Conservation (phyloP, 2,888 invertebrate genomes). For the Stictocephala bisonia region DNA sequence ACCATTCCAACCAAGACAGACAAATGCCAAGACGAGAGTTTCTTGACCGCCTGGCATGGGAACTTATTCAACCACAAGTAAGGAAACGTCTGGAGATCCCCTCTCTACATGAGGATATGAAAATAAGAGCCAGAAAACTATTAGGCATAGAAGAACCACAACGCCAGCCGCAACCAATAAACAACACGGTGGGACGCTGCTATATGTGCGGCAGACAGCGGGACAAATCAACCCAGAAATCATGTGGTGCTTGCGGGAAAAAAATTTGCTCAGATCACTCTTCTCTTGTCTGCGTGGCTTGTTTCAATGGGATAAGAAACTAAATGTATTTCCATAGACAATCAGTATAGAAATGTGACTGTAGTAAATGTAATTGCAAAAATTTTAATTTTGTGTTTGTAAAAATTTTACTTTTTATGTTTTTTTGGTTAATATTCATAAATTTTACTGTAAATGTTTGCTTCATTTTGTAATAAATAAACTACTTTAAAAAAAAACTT, state of each 20-base stretch:
- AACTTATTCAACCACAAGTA: slow-evolving; percentile 23
- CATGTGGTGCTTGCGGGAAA: background rate
- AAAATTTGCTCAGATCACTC: slow-evolving; percentile 26
- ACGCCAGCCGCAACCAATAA: background rate
- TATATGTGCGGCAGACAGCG: slow-evolving; percentile 21
- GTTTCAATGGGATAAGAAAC: background rate
- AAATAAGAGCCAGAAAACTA: background rate
- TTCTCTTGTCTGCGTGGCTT: background rate
- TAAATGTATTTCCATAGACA: no score
- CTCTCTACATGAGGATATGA: background rate
- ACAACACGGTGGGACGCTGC: slow-evolving; percentile 30
- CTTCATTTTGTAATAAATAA: background rate
- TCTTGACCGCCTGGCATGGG: slow-evolving; percentile 12
- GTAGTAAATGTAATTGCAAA: background rate
- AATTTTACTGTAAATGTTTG: background rate
- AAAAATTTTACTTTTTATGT: no score
- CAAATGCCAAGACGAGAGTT: slow-evolving; percentile 14
- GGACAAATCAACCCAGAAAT: slow-evolving; percentile 13
- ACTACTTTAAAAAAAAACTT: background rate
- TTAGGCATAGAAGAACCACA: slow-evolving; percentile 27
- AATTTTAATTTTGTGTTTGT: no score
- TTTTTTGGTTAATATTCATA: no score
- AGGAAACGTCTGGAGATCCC: background rate
- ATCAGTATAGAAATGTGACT: no score
- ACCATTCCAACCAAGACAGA: background rate